A percentile compares a stretch with the other conserved stretches of the same genome.
phyloP scores from a whole-genome alignment of 1,140 invertebrate species.

The Linepithema humile region DNA sequence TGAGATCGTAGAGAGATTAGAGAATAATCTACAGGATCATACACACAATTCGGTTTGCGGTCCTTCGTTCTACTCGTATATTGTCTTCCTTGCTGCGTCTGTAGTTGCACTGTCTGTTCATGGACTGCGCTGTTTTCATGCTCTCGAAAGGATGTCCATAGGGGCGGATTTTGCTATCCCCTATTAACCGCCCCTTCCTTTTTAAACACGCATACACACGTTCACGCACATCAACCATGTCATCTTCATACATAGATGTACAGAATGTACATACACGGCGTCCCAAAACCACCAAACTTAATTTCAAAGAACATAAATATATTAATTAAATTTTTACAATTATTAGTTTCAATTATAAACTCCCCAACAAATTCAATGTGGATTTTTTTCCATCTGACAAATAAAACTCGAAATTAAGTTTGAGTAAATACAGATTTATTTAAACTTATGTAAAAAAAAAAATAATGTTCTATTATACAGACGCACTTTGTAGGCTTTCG shows the following conservation, averaged over 20 bases:
- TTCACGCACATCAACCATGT: neutral
- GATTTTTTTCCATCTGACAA: neutral
- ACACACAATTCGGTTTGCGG: no score
- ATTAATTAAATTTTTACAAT: neutral
- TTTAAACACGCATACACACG: conserved; percentile 1
- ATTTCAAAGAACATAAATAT: neutral
- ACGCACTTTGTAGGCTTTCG: neutral
- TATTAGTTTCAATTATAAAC: neutral
- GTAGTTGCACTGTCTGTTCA: conserved; percentile 51
- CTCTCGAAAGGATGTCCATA: conserved; percentile 55
- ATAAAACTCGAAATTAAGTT: neutral
- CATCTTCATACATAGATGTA: neutral
- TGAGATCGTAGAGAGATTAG: conserved; percentile 3
- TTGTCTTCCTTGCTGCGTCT: neutral
- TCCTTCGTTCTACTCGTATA: neutral
- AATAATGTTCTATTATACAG: neutral
- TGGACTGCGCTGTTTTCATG: conserved; percentile 60
- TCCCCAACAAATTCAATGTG: neutral
- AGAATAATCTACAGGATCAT: conserved; percentile 4
- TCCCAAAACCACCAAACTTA: neutral
- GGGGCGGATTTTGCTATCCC: conserved; percentile 53
- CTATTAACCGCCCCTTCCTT: conserved; percentile 43
- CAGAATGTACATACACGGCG: conserved; percentile 1
- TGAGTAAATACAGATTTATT: neutral
- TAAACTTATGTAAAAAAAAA: neutral